phyloP scores from a whole-genome alignment of 2,888 invertebrate species.

The Andrena dorsata region DNA sequence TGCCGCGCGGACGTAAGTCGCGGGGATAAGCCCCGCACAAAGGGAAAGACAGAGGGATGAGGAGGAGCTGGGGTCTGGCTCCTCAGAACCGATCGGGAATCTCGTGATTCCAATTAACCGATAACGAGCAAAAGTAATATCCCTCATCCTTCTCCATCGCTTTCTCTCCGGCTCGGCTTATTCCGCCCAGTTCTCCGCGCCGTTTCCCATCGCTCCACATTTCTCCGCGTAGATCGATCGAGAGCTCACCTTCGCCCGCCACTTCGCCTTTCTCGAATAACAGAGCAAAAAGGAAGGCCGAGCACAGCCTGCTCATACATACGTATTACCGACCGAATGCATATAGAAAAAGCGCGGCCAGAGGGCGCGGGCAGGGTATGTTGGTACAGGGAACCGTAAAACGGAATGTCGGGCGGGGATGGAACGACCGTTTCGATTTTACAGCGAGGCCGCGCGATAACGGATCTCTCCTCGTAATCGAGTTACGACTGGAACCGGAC shows the following conservation, averaged over 20 bases:
- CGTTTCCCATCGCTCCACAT: constrained; percentile 7
- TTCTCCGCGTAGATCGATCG: constrained; percentile 55
- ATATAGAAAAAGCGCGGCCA: neutral
- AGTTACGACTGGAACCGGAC: constrained; percentile 27
- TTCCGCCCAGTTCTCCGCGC: neutral
- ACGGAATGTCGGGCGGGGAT: neutral
- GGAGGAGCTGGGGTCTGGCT: constrained; percentile 27
- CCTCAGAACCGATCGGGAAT: constrained; percentile 70
- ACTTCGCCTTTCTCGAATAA: constrained; percentile 29
- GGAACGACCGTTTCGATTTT: constrained; percentile 15
- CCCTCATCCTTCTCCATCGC: constrained; percentile 36
- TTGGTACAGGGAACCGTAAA: neutral
- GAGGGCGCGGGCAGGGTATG: no score
- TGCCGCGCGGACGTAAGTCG: constrained; percentile 59
- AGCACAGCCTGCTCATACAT: constrained; percentile 2
- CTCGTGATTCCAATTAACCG: constrained; percentile 76
- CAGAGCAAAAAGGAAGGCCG: constrained; percentile 12
- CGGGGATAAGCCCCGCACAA: constrained; percentile 62
- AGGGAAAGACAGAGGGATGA: constrained; percentile 37
- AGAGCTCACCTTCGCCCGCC: constrained; percentile 31
- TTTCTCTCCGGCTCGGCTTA: constrained; percentile 11
- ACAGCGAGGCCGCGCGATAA: constrained; percentile 15
- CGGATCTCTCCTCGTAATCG: constrained; percentile 33
- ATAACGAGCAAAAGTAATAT: constrained; percentile 76
- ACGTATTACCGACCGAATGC: neutral